A percentile compares a stretch with the other conserved stretches of the same genome.
Conservation (phyloP, 2,113 vertebrate species). For the Talpa occidentalis region DNA sequence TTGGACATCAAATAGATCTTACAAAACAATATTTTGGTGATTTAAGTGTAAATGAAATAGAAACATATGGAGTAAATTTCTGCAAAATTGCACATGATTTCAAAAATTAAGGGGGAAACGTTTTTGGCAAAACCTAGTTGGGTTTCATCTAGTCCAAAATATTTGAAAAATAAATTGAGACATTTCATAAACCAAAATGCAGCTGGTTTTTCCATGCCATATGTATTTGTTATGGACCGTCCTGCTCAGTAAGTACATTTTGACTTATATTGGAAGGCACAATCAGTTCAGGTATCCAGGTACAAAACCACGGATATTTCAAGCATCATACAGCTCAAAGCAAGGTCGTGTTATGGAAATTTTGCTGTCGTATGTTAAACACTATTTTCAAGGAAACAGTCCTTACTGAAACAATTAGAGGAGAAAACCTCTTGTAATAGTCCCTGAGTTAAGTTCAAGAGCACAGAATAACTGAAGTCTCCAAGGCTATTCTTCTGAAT, state of each 20-base stretch:
- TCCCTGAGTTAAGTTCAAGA: constrained; percentile 8
- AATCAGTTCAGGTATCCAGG: constrained; percentile 22
- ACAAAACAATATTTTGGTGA: constrained; percentile 66
- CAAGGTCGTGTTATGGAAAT: constrained; percentile 42
- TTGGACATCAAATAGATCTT: constrained; percentile 62
- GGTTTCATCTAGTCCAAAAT: constrained; percentile 79
- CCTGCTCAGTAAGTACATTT: constrained; percentile 25
- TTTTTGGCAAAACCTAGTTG: constrained; percentile 77
- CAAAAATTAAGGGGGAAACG: constrained; percentile 76
- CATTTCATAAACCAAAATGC: constrained; percentile 78
- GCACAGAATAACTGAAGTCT: background rate
- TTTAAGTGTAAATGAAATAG: constrained; percentile 78
- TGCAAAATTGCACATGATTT: constrained; percentile 79
- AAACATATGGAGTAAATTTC: constrained; percentile 81
- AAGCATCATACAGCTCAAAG: background rate
- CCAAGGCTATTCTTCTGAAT: background rate
- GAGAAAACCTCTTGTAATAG: background rate
- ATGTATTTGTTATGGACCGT: constrained; percentile 37
- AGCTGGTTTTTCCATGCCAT: constrained; percentile 71
- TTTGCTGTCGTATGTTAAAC: background rate
- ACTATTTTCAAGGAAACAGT: constrained; percentile 51
- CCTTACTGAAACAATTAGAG: constrained; percentile 52
- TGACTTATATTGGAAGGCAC: constrained; percentile 32
- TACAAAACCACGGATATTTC: constrained; percentile 21
- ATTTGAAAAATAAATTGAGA: constrained; percentile 80